A percentile compares a stretch with the other conserved stretches of the same genome.
phyloP scores from a whole-genome alignment of 2,113 vertebrate species.

The Haplotaxodon microlepis region DNA sequence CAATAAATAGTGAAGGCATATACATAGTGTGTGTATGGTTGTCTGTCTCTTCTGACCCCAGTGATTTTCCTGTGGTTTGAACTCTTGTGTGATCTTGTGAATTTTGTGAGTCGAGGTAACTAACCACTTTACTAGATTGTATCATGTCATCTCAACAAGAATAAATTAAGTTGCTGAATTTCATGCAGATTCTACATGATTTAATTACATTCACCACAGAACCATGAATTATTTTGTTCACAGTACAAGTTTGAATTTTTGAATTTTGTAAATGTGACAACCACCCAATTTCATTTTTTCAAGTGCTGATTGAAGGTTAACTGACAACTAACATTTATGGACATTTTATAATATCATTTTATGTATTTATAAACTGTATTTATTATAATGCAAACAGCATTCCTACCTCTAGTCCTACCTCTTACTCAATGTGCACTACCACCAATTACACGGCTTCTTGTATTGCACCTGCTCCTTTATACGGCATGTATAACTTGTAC shows the following conservation, averaged over 20 bases:
- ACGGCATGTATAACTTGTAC: not conserved
- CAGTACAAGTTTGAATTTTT: not conserved
- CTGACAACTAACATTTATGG: not conserved
- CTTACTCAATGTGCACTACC: not conserved
- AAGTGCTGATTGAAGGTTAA: not conserved
- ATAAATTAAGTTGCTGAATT: not conserved
- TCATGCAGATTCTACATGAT: not conserved
- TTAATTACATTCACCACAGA: not conserved
- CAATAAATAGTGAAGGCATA: not conserved
- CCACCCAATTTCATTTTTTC: not conserved
- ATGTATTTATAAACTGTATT: not conserved
- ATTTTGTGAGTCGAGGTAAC: not conserved
- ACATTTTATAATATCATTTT: not conserved
- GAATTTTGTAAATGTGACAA: not conserved
- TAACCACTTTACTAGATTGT: not conserved
- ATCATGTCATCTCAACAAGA: not conserved
- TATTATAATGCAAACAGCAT: not conserved
- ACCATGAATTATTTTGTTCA: not conserved
- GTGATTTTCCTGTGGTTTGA: not conserved
- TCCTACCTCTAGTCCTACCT: not conserved
- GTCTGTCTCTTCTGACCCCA: not conserved
- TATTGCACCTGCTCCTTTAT: not conserved
- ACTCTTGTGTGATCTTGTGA: not conserved
- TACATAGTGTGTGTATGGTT: not conserved
- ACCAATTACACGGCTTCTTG: not conserved